phyloP scores from a whole-genome alignment of 2,113 vertebrate genomes.

The Erythrolamprus reginae region DNA sequence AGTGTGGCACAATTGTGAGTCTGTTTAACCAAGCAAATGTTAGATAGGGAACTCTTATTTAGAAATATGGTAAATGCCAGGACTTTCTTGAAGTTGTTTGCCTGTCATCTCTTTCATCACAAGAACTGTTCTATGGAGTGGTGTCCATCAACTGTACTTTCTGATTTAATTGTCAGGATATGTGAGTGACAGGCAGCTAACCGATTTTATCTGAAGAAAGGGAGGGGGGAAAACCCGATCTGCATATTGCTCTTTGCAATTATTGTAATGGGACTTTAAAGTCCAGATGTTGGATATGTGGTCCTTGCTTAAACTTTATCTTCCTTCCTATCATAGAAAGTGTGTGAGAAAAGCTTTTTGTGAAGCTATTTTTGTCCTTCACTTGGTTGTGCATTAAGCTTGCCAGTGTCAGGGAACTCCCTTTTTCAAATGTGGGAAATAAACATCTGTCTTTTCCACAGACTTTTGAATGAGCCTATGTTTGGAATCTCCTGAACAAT shows the following conservation, averaged over 20 bases:
- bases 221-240: not conserved
- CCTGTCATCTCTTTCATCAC: not conserved
- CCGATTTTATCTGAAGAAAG: conserved; percentile 38
- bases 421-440: conserved; percentile 59
- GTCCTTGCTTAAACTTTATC: conserved; percentile 29
- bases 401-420: conserved; percentile 48
- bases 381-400: conserved; percentile 50
- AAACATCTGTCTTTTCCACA: conserved; percentile 40
- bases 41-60: not conserved
- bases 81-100: not conserved
- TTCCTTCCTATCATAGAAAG: conserved; percentile 71
- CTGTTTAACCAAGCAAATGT: not conserved
- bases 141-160: conserved; percentile 34
- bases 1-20: not conserved
- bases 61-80: not conserved
- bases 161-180: not conserved
- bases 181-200: conserved; percentile 8
- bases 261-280: conserved; percentile 35
- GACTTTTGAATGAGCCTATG: conserved; percentile 29
- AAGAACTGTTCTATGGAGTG: conserved; percentile 33
- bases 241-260: conserved; percentile 37
- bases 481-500: conserved; percentile 17
- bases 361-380: conserved; percentile 59
- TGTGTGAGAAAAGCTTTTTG: conserved; percentile 56
- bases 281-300: conserved; percentile 53